phyloP scores from a whole-genome alignment of 1,140 invertebrate genomes.

The Drosophila pandora region DNA sequence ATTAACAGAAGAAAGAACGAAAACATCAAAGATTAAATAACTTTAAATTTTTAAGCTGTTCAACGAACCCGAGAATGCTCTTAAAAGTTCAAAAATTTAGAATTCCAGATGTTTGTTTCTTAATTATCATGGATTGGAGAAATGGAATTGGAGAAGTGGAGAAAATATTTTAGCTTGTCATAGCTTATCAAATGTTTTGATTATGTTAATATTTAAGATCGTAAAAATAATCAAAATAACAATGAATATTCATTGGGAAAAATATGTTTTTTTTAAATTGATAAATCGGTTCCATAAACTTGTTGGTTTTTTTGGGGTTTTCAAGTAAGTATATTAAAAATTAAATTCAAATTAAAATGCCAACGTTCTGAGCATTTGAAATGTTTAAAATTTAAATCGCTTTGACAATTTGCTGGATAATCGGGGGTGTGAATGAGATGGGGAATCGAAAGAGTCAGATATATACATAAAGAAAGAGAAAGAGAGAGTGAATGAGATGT shows the following conservation, averaged over 20 bases:
- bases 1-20: conserved; percentile 9
- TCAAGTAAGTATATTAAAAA: conserved; percentile 15
- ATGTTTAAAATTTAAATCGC: conserved; percentile 32
- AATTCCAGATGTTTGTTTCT: conserved; percentile 3
- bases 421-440: conserved; percentile 7
- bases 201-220: conserved; percentile 29
- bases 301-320: not conserved
- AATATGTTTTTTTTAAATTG: too few species aligned
- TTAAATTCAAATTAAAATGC: conserved; percentile 54
- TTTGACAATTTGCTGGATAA: conserved; percentile 30
- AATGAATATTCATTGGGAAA: conserved; percentile 28
- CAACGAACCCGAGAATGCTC: conserved; percentile 30
- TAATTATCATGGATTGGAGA: not conserved
- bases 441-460: too few species aligned
- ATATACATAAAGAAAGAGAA: not conserved
- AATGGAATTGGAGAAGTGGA: not conserved
- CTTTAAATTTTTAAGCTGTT: conserved; percentile 12
- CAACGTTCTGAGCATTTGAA: conserved; percentile 19
- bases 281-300: conserved; percentile 6
- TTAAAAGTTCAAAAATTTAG: not conserved
- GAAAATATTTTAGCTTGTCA: conserved; percentile 5
- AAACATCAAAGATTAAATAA: conserved; percentile 20
- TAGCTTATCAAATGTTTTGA: conserved; percentile 2
- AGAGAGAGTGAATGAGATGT: not conserved
- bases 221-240: conserved; percentile 29